Evolutionary conservation across 1,140 invertebrate genomes (phyloP), one percentile per base, ranked within the genome.

Genomic region (Diorhabda sublineata): DNA sequence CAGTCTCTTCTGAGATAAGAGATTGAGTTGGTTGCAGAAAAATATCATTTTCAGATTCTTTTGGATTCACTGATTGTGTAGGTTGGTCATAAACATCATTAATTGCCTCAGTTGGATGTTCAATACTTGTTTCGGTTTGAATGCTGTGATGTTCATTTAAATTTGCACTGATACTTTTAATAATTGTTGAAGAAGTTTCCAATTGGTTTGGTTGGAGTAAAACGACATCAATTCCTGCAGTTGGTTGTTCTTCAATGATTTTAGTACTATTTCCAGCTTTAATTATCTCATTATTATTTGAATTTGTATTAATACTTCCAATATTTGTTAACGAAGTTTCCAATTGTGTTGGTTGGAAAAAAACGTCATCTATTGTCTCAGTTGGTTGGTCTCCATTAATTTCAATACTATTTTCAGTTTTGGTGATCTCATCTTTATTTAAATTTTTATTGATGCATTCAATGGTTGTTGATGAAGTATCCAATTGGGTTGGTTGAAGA

Each of bases 301-400:
- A 65, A 66, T 42, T 66, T 69, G 45, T 57, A 61, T 64, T 42
- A 43, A 59, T 47, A 43, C 69, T 9, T 26, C 26, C 26, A 26
- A 26, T 26, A 26, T 26, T 26, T 45, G 66, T 65, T 45, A 56
- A 44, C 41, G 63, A 45, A 11, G 63, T n/a, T 57, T 56, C 58
- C 41, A 52, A 42, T 59, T 64, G 47, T 3, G 47, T 52, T 8
- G 47, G 47, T 52, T 52, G 47, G n/a, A 3, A n/a, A 52, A 43
- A 61, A 7, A 42, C 42, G 9, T 61, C 45, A 71, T 68, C 61
- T 8, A 74, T 64, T 70, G 64, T 66, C 66, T 76, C 73, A 59
- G 74, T 76, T 44, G 71, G 43, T n/a, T 44, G 43, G 58, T 74
- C 71, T 44, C 67, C 65, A 45, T 68, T 47, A n/a, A 61, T 47